Percentiles rank a stretch among this genome's conserved stretches.
Evolutionary conservation across 2,888 invertebrate species (phyloP).

Genomic region (Lamproptera curius): DNA sequence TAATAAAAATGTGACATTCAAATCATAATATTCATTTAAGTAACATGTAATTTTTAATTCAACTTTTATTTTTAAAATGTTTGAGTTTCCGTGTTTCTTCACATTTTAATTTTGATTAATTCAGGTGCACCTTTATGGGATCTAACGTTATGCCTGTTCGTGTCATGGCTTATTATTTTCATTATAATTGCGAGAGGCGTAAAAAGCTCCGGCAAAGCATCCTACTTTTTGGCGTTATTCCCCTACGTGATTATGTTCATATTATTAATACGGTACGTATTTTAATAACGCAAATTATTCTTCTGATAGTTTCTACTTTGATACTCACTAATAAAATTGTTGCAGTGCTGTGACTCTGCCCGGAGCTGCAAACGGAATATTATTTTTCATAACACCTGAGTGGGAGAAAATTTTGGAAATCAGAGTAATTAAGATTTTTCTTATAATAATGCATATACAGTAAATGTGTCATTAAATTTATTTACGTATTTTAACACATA

Average conservation of each 20-base stretch:
- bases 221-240: constrained; percentile 92
- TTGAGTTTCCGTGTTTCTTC: too few relatives aligned
- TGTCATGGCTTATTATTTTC: constrained; percentile 84
- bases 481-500: too few relatives aligned
- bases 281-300: background rate
- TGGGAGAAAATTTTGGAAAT: constrained; percentile 85
- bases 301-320: background rate
- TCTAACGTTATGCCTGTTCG: constrained; percentile 80
- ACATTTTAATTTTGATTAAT: too few relatives aligned
- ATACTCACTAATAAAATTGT: constrained; percentile 2
- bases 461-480: too few relatives aligned
- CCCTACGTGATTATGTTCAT: constrained; percentile 88
- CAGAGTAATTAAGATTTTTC: constrained; percentile 67
- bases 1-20: too few relatives aligned
- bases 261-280: constrained; percentile 78
- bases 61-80: too few relatives aligned
- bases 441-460: too few relatives aligned
- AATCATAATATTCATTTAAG: too few relatives aligned
- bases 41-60: too few relatives aligned
- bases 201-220: constrained; percentile 88
- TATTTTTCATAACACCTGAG: constrained; percentile 87
- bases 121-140: constrained; percentile 82
- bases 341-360: constrained; percentile 80
- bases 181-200: constrained; percentile 85
- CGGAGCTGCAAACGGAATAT: constrained; percentile 85